phyloP scores from a whole-genome alignment of 2,797 vertebrate species.

The Enteromius argenteus region DNA sequence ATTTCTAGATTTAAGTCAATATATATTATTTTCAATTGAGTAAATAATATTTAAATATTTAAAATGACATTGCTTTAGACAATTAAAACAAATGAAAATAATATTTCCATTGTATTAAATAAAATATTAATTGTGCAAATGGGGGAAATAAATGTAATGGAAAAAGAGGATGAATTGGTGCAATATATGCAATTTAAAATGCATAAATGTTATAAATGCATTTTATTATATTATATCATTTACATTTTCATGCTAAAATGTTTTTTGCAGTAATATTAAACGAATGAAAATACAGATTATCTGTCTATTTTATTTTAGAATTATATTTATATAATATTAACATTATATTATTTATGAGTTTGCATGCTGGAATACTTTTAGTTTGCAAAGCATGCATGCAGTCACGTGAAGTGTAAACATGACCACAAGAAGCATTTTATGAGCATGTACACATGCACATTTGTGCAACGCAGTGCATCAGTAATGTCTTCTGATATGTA shows the following conservation, averaged over 20 bases:
- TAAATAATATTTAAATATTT: neutral
- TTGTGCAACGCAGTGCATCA: neutral
- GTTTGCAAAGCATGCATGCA: conserved; percentile 3
- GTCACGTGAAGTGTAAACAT: conserved; percentile 9
- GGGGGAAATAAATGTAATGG: neutral
- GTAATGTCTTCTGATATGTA: neutral
- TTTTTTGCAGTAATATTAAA: too few relatives aligned
- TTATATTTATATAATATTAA: neutral
- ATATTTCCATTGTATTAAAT: neutral
- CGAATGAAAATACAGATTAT: too few relatives aligned
- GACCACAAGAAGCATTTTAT: neutral
- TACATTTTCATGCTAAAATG: too few relatives aligned
- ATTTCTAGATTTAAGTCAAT: too few relatives aligned
- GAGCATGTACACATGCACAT: neutral
- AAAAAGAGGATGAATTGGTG: too few relatives aligned
- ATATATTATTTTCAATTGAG: neutral
- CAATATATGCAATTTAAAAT: too few relatives aligned
- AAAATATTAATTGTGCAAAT: neutral
- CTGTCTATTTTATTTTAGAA: neutral
- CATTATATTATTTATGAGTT: neutral
- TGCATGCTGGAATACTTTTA: neutral
- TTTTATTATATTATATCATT: too few relatives aligned
- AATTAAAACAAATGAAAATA: neutral
- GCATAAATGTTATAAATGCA: too few relatives aligned
- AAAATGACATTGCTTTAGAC: neutral